These are phyloP conservation scores for Oryzias melastigma DNA, from an alignment of 2,113 vertebrate species.

Conservation along the genomic window DNA sequence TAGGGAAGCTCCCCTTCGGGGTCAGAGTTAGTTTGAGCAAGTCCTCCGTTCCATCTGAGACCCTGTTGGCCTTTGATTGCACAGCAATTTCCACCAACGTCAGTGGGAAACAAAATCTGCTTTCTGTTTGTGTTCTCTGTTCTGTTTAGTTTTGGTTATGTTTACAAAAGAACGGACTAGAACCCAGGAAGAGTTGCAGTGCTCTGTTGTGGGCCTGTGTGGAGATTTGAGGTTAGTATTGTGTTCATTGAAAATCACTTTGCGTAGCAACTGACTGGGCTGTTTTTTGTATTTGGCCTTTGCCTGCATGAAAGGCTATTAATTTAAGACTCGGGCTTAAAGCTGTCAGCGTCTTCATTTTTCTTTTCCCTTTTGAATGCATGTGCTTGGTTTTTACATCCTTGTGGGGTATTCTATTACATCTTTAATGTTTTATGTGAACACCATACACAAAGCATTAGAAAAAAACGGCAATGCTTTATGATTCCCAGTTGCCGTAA, in stretches of 20 bases:
- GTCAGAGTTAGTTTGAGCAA: slow-evolving; percentile 10
- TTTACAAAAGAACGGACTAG: slow-evolving; percentile 51
- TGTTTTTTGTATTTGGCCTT: slow-evolving; percentile 23
- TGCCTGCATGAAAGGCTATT: slow-evolving; percentile 32
- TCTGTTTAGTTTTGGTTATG: slow-evolving; percentile 61
- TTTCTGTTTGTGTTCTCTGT: slow-evolving; percentile 55
- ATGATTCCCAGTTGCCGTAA: slow-evolving; percentile 6
- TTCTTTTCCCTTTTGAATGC: slow-evolving; percentile 1
- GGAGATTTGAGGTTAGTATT: slow-evolving; percentile 31
- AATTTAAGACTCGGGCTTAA: slow-evolving; percentile 20
- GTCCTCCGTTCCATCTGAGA: slow-evolving; percentile 35
- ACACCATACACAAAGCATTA: slow-evolving; percentile 15
- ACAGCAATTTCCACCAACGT: slow-evolving; percentile 53
- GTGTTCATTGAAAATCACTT: slow-evolving; percentile 43
- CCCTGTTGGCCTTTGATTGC: slow-evolving; percentile 52
- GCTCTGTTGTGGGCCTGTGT: slow-evolving; percentile 52
- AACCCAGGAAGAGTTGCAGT: slow-evolving; percentile 43
- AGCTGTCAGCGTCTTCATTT: slow-evolving; percentile 33
- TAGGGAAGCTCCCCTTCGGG: slow-evolving; percentile 39
- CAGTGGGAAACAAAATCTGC: slow-evolving; percentile 42
- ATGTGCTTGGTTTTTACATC: slow-evolving; percentile 15
- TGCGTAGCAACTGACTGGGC: slow-evolving; percentile 31
- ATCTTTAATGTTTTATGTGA: slow-evolving; percentile 13
- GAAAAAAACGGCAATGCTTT: slow-evolving; percentile 10
- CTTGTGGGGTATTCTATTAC: background rate